A percentile compares a stretch with the other conserved stretches of the same genome.
These are phyloP conservation scores for Phataginus tricuspis DNA, from an alignment of 2,797 vertebrate species.

Conservation along the genomic window DNA sequence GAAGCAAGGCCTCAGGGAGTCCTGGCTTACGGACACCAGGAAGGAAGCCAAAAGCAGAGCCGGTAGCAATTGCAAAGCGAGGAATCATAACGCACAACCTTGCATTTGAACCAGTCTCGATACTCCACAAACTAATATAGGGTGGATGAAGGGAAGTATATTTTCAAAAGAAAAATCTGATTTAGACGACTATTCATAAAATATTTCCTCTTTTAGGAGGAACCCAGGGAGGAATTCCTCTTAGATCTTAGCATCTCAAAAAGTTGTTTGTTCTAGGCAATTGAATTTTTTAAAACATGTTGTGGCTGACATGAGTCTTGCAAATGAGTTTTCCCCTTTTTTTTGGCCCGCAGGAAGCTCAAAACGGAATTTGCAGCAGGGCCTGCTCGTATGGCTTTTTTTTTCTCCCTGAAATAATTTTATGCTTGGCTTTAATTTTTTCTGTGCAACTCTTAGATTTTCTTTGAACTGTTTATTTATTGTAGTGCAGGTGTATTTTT, in stretches of 20 bases:
- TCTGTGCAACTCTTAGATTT: background rate
- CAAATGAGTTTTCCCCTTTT: background rate
- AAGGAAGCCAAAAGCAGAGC: background rate
- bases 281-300: background rate
- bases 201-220: background rate
- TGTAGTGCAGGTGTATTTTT: background rate
- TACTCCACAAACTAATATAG: background rate
- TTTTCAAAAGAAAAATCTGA: constrained; percentile 38
- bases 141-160: background rate
- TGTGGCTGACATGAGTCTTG: background rate
- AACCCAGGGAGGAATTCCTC: background rate
- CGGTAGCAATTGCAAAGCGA: background rate
- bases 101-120: background rate
- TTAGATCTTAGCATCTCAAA: background rate
- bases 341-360: background rate
- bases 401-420: background rate
- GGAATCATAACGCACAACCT: background rate
- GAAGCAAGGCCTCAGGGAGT: accelerated
- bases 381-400: background rate
- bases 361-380: background rate
- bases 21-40: background rate
- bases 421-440: background rate
- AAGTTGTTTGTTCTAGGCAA: background rate
- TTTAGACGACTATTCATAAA: constrained; percentile 6
- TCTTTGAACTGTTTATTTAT: background rate